Base-by-base conservation (phyloP, 2,113 vertebrate genomes). In the Ranitomeya variabilis region DNA sequence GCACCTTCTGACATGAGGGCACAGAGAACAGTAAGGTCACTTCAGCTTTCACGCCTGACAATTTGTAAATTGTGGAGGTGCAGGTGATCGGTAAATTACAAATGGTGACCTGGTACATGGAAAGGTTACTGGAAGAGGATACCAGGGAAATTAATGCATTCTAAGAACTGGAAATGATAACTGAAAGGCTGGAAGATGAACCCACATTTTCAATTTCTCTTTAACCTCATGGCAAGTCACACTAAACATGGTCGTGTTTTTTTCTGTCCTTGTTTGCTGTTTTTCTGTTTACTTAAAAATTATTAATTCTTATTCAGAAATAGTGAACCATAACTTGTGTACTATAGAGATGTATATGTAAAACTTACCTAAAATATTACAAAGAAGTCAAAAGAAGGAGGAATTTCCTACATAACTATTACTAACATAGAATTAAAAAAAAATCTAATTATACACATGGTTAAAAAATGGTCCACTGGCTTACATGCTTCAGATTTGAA, bases 21-120 rank as follows among this genome's bases (percentile, higher is more conserved):
- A 60, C 62, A 23, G n/a, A 67, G 51, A 69, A 69, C 45, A 55
- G 37, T 64, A 87, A 87, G 86, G 77, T 80, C 62, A 80, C 21
- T 37, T 60, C 12, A 31, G 77, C 13, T 55, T 77, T 80, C 62
- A 80, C 80, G 16, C n/a, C n/a, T 80, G 64, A 77, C 51, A 80
- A 69, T 80, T 59, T 87, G 86, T 80, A 80, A 87, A 57, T 31
- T 67, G 62, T 62, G 45, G n/a, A 69, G 18, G 26, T 66, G 60
- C n/a, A 80, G 62, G 62, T 55, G 86, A 79, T 76, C 85, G 11
- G 13, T 79, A 86, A 67, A 79, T 86, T 86, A 67, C 23, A 86
- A 79, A 66, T 57, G n/a, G 55, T 79, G 85, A 79, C 86, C 85
- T 66, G 73, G 10, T 79, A 86, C 60, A 69, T 14, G 11, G n/a